Conservation (phyloP, 35 echinoderm and acorn worm genomes). For the Diadema setosum region DNA sequence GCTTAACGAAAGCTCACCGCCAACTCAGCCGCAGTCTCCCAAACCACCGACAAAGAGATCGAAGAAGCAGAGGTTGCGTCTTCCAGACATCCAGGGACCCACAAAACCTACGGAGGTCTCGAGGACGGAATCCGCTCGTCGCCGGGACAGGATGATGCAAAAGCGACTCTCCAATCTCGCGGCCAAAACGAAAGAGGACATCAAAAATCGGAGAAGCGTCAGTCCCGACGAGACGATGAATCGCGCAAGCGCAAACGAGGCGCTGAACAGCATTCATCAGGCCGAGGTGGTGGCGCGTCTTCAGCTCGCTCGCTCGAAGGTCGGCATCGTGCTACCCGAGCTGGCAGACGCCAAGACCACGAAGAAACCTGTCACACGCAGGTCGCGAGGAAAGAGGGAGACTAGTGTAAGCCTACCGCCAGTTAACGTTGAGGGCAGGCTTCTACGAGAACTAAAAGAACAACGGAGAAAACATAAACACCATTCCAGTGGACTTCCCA, state of each 20-base stretch:
- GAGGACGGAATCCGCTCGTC: not conserved
- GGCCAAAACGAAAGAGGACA: not conserved
- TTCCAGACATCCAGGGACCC: not conserved
- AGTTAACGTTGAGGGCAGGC: slow-evolving; percentile 33
- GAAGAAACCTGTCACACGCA: no score
- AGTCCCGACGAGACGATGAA: not conserved
- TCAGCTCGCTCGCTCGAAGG: slow-evolving; percentile 5
- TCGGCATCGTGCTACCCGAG: slow-evolving; percentile 40
- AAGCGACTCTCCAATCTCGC: not conserved
- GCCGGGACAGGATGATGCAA: not conserved
- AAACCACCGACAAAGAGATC: not conserved
- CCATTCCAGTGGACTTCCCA: slow-evolving; percentile 43
- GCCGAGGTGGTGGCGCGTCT: not conserved
- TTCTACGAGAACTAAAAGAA: slow-evolving; percentile 67
- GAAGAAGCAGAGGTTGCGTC: not conserved
- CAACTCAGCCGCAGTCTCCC: not conserved
- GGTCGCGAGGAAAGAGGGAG: not conserved
- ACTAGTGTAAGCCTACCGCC: slow-evolving; percentile 34
- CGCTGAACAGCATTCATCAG: slow-evolving; percentile 35
- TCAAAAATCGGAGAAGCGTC: not conserved
- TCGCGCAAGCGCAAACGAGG: not conserved
- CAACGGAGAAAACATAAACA: slow-evolving; percentile 49
- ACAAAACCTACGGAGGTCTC: not conserved
- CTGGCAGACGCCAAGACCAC: not conserved
- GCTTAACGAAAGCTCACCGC: not conserved